Percentiles rank a stretch among this genome's conserved stretches.
These are phyloP conservation scores for Hypotaenidia okinawae DNA, from an alignment of 2,797 vertebrate species.

Conservation along the genomic window DNA sequence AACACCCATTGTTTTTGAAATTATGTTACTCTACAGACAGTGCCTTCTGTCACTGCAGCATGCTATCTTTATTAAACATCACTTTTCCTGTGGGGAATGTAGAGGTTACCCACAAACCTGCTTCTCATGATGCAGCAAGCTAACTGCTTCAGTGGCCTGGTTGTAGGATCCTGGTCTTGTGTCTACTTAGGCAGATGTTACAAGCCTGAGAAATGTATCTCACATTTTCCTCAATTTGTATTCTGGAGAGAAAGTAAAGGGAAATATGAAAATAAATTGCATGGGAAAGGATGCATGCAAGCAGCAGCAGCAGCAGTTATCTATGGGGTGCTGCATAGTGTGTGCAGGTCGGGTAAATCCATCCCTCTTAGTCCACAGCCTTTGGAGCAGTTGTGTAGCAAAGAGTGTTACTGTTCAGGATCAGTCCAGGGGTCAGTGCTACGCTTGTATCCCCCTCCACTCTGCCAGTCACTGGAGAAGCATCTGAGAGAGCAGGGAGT, in stretches of 20 bases:
- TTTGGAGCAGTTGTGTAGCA: background rate
- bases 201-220: background rate
- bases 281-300: background rate
- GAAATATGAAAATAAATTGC: background rate
- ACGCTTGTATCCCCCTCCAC: background rate
- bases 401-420: background rate
- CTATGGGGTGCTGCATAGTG: background rate
- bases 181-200: background rate
- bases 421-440: background rate
- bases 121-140: background rate
- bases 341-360: background rate
- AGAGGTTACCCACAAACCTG: background rate
- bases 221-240: background rate
- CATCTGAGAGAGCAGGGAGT: background rate
- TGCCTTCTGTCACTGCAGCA: background rate
- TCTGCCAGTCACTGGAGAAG: background rate
- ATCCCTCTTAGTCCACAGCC: background rate
- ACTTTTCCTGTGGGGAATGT: background rate
- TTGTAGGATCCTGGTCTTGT: background rate
- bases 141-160: background rate
- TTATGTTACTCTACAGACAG: background rate
- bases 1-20: background rate
- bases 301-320: background rate
- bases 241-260: background rate
- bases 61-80: background rate